Evolutionary conservation across 2,797 vertebrate species (phyloP).

Genomic region (Artibeus jamaicensis): DNA sequence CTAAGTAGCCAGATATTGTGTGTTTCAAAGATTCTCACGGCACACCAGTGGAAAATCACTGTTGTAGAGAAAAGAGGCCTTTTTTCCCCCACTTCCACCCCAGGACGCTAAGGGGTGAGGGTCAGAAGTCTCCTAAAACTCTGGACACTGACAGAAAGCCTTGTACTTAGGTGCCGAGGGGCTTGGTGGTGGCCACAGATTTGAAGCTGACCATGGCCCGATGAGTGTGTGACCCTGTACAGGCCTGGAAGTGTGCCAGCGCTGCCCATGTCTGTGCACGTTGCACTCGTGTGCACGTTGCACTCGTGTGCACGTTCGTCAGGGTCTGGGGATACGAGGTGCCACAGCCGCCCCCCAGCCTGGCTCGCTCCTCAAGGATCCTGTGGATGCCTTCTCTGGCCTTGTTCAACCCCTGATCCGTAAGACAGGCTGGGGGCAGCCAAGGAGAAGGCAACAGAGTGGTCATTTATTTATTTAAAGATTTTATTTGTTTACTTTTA

Average conservation of each 20-base stretch:
- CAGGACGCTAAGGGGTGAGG: background rate
- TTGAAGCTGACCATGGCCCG: background rate
- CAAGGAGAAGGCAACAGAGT: background rate
- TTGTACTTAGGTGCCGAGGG: background rate
- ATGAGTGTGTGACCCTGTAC: background rate
- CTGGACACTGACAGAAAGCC: background rate
- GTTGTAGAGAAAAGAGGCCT: background rate
- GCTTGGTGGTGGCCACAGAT: background rate
- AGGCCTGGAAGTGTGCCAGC: rapidly evolving
- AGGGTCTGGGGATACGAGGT: background rate
- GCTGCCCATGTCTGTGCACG: background rate
- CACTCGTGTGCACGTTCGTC: background rate
- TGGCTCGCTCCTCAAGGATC: background rate
- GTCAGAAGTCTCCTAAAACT: background rate
- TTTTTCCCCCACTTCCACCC: background rate
- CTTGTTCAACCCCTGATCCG: background rate
- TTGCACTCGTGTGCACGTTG: background rate
- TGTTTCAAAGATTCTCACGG: background rate
- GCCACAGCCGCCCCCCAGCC: background rate
- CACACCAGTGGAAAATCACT: background rate
- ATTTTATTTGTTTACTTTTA: background rate
- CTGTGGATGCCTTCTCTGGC: background rate
- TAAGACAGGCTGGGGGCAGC: background rate
- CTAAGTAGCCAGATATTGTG: background rate
- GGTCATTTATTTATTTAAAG: background rate